Conservation (phyloP, 1,140 invertebrate species). For the Drosophila bipectinata region DNA sequence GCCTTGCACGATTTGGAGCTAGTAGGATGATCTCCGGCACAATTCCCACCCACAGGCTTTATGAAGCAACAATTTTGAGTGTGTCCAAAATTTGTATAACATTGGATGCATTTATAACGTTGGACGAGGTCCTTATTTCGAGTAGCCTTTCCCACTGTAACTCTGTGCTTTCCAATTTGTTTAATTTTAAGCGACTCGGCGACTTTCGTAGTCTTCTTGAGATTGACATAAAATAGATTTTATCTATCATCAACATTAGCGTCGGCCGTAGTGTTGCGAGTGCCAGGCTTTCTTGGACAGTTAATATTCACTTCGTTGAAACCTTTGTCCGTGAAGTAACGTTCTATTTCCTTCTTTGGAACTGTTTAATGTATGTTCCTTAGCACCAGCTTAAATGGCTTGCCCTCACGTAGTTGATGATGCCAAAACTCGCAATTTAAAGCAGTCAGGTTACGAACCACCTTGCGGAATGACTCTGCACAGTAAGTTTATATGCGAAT, state of each 20-base stretch:
- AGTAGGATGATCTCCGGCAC: too few relatives aligned
- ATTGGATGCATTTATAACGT: constrained; percentile 20
- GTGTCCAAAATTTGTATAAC: constrained; percentile 10
- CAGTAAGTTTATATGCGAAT: constrained; percentile 9
- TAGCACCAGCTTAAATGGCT: constrained; percentile 12
- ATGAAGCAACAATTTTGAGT: constrained; percentile 5
- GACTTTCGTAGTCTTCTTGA: too few relatives aligned
- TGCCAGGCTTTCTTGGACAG: constrained; percentile 6
- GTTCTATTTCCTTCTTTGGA: constrained; percentile 19
- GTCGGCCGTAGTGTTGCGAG: too few relatives aligned
- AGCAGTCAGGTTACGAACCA: constrained; percentile 9
- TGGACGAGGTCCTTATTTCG: constrained; percentile 15
- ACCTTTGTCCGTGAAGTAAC: constrained; percentile 17
- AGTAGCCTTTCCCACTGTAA: constrained; percentile 9
- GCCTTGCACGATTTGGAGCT: too few relatives aligned
- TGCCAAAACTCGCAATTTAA: constrained; percentile 37
- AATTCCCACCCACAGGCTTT: too few relatives aligned
- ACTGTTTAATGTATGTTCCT: constrained; percentile 25
- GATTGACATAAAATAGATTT: too few relatives aligned
- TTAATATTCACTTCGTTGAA: constrained; percentile 25
- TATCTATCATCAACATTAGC: too few relatives aligned
- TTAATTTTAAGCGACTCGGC: too few relatives aligned
- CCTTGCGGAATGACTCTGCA: constrained; percentile 3
- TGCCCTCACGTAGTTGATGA: constrained; percentile 23
- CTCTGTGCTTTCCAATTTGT: too few relatives aligned